A percentile compares a stretch with the other conserved stretches of the same genome.
These are phyloP conservation scores for Chaenocephalus aceratus DNA, from an alignment of 2,113 vertebrate genomes.

Conservation along the genomic window DNA sequence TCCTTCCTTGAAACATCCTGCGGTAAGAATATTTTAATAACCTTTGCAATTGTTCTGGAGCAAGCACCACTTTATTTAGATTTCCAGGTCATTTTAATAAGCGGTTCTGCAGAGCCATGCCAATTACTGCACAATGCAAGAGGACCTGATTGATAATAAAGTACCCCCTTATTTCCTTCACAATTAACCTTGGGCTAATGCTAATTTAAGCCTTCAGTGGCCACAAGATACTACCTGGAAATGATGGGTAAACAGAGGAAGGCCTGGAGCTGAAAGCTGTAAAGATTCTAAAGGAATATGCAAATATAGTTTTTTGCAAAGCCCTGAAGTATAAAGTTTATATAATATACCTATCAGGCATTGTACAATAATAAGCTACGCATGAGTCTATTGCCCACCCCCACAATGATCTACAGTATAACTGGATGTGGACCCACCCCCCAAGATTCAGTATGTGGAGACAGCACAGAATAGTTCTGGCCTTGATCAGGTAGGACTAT, in stretches of 20 bases:
- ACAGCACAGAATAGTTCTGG: neutral
- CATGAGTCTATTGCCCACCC: conserved; percentile 21
- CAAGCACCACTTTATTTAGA: conserved; percentile 14
- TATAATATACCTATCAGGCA: conserved; percentile 3
- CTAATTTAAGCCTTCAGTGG: conserved; percentile 63
- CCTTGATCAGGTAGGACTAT: neutral
- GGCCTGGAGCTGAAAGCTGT: conserved; percentile 31
- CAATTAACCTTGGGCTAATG: conserved; percentile 69
- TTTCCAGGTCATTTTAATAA: conserved; percentile 47
- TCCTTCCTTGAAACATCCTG: neutral
- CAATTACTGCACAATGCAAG: conserved; percentile 38
- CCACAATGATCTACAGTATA: conserved; percentile 2
- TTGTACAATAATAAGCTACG: conserved; percentile 32
- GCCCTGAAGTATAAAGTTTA: neutral
- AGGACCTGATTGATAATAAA: conserved; percentile 42
- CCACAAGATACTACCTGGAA: conserved; percentile 54
- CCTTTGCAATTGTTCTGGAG: neutral
- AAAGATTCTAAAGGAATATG: conserved; percentile 34
- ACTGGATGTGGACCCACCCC: conserved; percentile 29
- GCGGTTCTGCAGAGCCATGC: conserved; percentile 11
- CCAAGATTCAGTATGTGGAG: neutral
- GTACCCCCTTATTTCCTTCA: conserved; percentile 55
- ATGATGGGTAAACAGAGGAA: conserved; percentile 59
- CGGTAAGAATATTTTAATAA: conserved; percentile 4
- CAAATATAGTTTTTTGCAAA: conserved; percentile 12